Conservation (phyloP, 1,140 invertebrate genomes). For the Uloborus diversus region DNA sequence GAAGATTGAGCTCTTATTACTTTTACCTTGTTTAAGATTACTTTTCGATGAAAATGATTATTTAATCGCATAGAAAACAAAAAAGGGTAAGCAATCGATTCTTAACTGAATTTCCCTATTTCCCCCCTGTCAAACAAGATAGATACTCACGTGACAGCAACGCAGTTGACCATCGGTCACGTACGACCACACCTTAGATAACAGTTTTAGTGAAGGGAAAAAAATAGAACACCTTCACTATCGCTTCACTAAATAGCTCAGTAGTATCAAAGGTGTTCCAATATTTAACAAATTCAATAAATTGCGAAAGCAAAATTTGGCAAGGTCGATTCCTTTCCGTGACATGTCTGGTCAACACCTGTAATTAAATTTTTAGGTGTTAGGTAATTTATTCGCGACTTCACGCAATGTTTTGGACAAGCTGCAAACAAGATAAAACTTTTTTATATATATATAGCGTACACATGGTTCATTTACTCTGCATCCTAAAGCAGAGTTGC, state of each 20-base stretch:
- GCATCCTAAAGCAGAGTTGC: no score
- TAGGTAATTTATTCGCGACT: background rate
- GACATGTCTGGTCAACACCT: background rate
- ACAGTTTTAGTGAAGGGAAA: background rate
- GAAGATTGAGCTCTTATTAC: no score
- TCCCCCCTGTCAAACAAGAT: background rate
- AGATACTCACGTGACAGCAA: background rate
- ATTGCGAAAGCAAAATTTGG: constrained; percentile 8
- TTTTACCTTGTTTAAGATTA: no score
- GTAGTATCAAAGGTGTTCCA: no score
- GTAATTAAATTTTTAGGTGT: background rate
- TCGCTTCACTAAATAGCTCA: background rate
- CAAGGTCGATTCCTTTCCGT: background rate
- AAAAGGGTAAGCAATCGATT: no score
- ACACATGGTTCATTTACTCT: no score
- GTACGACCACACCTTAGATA: background rate
- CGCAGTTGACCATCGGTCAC: constrained; percentile 3
- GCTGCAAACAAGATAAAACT: background rate
- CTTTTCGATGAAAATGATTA: no score
- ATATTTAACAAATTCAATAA: constrained; percentile 3
- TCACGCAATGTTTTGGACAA: background rate
- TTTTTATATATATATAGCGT: no score
- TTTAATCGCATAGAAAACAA: no score
- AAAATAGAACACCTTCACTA: background rate
- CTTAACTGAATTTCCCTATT: background rate